phyloP scores from a whole-genome alignment of 2,113 vertebrate genomes.

The Amia ocellicauda region DNA sequence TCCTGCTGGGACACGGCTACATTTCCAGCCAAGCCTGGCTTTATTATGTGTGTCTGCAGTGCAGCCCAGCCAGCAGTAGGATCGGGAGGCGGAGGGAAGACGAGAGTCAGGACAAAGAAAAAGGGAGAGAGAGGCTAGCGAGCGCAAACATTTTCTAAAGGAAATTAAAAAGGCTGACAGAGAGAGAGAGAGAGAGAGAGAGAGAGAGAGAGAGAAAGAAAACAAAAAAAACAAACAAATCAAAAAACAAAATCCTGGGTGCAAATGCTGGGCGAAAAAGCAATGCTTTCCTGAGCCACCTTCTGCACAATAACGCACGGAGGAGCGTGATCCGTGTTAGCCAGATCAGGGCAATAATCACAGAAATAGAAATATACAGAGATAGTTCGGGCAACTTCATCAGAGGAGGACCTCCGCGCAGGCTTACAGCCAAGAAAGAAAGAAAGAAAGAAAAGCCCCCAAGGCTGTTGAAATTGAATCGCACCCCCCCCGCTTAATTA shows the following conservation, averaged over 20 bases:
- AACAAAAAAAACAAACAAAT: constrained; percentile 65
- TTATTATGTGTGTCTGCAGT: constrained; percentile 99
- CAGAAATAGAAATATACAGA: constrained; percentile 32
- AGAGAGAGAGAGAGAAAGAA: no score
- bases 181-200: no score
- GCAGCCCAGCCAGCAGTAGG: constrained; percentile 98
- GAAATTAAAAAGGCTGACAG: constrained; percentile 48
- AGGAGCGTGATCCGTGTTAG: constrained; percentile 60
- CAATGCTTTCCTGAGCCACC: constrained; percentile 63
- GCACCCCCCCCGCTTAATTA: constrained; percentile 19
- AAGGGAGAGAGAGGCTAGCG: constrained; percentile 90
- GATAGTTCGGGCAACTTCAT: constrained; percentile 54
- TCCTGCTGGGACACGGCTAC: constrained; percentile 99
- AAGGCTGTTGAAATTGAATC: constrained; percentile 24
- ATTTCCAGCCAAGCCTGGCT: constrained; percentile 99
- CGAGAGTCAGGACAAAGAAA: constrained; percentile 98
- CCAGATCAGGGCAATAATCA: constrained; percentile 36
- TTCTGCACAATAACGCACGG: constrained; percentile 75
- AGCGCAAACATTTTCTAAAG: constrained; percentile 49
- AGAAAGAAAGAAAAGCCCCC: constrained; percentile 30
- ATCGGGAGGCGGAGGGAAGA: constrained; percentile 88
- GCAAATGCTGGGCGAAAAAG: constrained; percentile 67
- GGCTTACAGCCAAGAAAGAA: constrained; percentile 15
- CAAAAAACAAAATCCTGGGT: constrained; percentile 69
- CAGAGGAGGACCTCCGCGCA: constrained; percentile 27